A percentile compares a stretch with the other conserved stretches of the same genome.
Conservation (phyloP, 2,797 vertebrate genomes). For the Buphagus erythrorhynchus region DNA sequence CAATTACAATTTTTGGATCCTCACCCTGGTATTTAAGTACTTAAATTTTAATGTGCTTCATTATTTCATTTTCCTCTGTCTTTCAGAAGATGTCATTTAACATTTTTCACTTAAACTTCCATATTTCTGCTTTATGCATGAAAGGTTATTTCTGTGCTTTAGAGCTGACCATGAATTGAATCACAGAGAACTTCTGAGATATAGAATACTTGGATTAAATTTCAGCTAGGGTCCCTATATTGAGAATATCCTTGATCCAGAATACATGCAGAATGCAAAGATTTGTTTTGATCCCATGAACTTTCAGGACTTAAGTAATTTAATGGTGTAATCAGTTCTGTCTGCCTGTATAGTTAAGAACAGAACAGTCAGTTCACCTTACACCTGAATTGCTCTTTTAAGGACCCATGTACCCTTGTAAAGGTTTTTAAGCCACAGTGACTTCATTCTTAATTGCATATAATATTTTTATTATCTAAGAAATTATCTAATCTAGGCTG, state of each 20-base stretch:
- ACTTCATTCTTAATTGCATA: not conserved
- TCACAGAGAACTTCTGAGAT: not conserved
- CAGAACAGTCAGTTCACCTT: too few relatives aligned
- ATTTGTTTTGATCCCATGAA: not conserved
- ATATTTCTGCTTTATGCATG: not conserved
- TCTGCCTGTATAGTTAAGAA: not conserved
- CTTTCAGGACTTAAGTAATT: not conserved
- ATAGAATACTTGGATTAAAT: not conserved
- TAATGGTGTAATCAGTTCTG: not conserved
- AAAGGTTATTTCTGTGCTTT: not conserved
- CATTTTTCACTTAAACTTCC: not conserved
- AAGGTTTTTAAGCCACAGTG: not conserved
- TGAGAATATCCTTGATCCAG: not conserved
- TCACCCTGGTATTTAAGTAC: not conserved
- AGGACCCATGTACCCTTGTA: not conserved
- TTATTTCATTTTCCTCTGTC: not conserved
- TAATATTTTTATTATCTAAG: not conserved
- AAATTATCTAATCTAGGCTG: not conserved
- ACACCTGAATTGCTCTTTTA: not conserved
- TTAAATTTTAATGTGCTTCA: not conserved
- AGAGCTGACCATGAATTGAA: not conserved
- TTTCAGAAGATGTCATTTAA: not conserved
- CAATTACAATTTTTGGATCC: not conserved
- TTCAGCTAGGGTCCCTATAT: fast-evolving
- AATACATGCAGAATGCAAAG: not conserved